Evolutionary conservation across 2,888 invertebrate species (phyloP).

Genomic region (Furcula furcula): DNA sequence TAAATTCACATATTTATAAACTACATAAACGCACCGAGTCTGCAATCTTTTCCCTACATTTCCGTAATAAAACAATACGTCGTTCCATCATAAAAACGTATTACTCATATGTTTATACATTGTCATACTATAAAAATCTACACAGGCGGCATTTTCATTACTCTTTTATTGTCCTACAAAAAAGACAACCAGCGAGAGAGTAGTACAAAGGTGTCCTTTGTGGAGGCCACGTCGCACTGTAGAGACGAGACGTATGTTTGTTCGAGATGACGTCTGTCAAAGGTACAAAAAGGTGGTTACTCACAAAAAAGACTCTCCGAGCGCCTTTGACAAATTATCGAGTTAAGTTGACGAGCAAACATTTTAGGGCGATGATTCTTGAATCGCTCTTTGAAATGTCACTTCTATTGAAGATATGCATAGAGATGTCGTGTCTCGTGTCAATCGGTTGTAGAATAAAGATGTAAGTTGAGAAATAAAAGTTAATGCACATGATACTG

Average conservation of each 20-base stretch:
- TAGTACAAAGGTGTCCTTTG: background rate
- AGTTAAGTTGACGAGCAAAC: slow-evolving; percentile 1
- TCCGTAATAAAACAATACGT: no score
- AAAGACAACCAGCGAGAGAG: background rate
- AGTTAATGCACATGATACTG: no score
- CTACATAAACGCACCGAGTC: no score
- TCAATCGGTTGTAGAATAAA: background rate
- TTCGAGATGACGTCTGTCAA: slow-evolving; percentile 1
- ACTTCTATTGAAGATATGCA: background rate
- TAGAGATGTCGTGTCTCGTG: background rate
- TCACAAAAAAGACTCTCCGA: background rate
- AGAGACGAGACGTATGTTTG: background rate
- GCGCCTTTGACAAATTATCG: slow-evolving; percentile 2
- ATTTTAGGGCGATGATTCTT: background rate
- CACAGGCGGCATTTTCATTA: slow-evolving; percentile 3
- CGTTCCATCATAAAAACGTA: no score
- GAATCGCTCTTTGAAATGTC: slow-evolving; percentile 1
- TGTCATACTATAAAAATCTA: no score
- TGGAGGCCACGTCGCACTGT: background rate
- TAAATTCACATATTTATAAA: no score
- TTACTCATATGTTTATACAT: no score
- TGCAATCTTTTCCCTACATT: no score
- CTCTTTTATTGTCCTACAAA: background rate
- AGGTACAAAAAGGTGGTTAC: slow-evolving; percentile 1
- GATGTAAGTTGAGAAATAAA: background rate